These are phyloP conservation scores for Oncorhynchus clarkii DNA, from an alignment of 2,113 vertebrate species.

Conservation along the genomic window DNA sequence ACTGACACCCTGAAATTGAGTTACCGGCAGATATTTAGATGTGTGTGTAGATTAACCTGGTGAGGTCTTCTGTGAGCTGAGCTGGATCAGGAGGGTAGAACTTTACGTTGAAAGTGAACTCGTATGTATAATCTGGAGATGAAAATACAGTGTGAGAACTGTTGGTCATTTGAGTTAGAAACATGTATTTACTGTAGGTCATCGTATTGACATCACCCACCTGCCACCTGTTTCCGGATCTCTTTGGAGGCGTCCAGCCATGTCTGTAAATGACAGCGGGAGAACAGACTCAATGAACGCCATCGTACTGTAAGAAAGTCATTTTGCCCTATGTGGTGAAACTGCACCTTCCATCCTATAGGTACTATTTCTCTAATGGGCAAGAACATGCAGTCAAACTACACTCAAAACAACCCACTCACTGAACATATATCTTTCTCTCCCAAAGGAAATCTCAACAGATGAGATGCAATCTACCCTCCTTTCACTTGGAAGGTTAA, in stretches of 20 bases:
- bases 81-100: conserved; percentile 97
- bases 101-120: conserved; percentile 91
- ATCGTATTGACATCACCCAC: conserved; percentile 65
- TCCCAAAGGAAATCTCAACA: too few relatives aligned
- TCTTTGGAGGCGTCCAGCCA: conserved; percentile 94
- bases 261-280: conserved; percentile 72
- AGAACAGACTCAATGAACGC: neutral
- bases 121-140: conserved; percentile 78
- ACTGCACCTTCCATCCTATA: too few relatives aligned
- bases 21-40: neutral
- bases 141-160: neutral
- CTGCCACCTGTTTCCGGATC: conserved; percentile 89
- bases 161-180: too few relatives aligned
- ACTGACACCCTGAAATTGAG: neutral
- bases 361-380: too few relatives aligned
- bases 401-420: neutral
- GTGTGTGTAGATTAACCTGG: conserved; percentile 75
- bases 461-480: too few relatives aligned
- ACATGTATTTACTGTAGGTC: neutral
- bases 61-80: conserved; percentile 91
- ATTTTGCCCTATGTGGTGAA: neutral
- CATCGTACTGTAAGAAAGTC: neutral
- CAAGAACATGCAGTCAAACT: too few relatives aligned
- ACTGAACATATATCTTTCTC: too few relatives aligned
- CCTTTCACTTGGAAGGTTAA: too few relatives aligned